Evolutionary conservation across 53 echinoderm and acorn worm species (phyloP), one percentile per base, ranked within the genome.

Genomic region (Echinometra lucunter): DNA sequence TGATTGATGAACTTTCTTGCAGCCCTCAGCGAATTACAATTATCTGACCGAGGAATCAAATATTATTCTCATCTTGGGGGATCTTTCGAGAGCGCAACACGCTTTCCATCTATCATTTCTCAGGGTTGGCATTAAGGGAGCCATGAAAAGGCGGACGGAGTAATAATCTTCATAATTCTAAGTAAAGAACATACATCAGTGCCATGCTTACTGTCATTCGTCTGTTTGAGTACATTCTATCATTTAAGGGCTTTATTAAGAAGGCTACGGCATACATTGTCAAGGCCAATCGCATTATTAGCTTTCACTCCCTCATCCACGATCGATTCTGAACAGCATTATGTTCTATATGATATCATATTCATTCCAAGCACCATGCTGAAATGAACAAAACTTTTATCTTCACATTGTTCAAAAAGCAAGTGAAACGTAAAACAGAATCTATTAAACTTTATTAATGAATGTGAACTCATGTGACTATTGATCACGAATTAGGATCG

Each of bases 1-100:
- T 92, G 92, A 92, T 92, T 92, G 92, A 92, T 92, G 92, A 55
- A 78, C 92, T 92, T 81, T 92, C 92, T 92, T 92, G 74, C 34
- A 56, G 37, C 58, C 78, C 35, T 56, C 92, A 32, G 55, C 78
- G 78, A 53, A 92, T 74, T 32, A 92, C 92, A 78, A 92, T 92
- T 92, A 92, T 92, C 92, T 47, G 56, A 30, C 6, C 74, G 78
- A 78, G 56, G 92, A 49, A 92, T 92, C 92, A 56, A 74, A 92
- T 78, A 74, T 75, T 32, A 78, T 75, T 30, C 92, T 57, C 74
- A 92, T 53, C 78, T 44, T 66, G 70, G 66, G 28, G 47, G 45
- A 92, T 92, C 92, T 92, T 92, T 42, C 57, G 75, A 56, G 92
- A 9, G 32, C 56, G 30, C 78, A 92, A 92, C 92, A 92, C 92